Conservation (phyloP, 2,888 invertebrate species). For the Glomeris marginata region DNA sequence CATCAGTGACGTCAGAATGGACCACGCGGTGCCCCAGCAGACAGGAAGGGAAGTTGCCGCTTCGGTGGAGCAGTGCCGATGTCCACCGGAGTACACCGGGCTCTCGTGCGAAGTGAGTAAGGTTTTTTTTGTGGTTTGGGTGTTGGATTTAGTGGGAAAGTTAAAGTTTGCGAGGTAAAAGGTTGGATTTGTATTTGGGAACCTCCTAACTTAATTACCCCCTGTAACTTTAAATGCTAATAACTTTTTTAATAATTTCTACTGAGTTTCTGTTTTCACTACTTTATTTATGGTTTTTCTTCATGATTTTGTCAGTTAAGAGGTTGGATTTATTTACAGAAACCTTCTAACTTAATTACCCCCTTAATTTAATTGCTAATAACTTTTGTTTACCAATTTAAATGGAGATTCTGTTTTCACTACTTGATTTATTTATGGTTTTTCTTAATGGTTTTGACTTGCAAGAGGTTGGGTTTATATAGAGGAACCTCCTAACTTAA, state of each 20-base stretch:
- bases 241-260: no score
- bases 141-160: constrained; percentile 36
- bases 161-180: no score
- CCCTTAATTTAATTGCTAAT: constrained; percentile 34
- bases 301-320: constrained; percentile 22
- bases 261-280: no score
- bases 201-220: no score
- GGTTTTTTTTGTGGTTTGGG: constrained; percentile 21
- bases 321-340: constrained; percentile 32
- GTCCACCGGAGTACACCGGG: constrained; percentile 71
- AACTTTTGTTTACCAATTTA: no score
- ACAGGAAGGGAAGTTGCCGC: constrained; percentile 62
- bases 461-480: constrained; percentile 34
- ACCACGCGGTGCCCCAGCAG: constrained; percentile 56
- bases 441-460: constrained; percentile 6
- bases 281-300: no score
- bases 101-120: constrained; percentile 58
- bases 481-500: no score
- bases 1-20: constrained; percentile 72
- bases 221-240: no score
- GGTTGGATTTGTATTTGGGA: no score
- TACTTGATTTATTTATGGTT: no score
- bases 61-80: constrained; percentile 77
- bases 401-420: no score
- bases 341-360: constrained; percentile 31